Evolutionary conservation across 2,888 invertebrate species (phyloP).

Genomic region (Hemaris fuciformis): DNA sequence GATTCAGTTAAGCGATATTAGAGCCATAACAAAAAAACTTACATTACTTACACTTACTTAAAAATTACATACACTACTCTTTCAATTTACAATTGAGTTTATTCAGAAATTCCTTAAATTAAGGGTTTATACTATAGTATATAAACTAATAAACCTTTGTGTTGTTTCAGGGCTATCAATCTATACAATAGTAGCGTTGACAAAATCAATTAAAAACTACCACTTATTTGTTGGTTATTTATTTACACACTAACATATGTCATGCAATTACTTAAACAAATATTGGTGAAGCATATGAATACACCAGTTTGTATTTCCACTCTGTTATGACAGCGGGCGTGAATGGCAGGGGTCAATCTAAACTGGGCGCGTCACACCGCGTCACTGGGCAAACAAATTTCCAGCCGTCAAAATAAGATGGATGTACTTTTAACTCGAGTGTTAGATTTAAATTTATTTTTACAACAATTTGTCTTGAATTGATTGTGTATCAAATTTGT

Average conservation of each 20-base stretch:
- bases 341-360: slow-evolving; percentile 21
- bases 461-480: slow-evolving; percentile 16
- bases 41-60: no score
- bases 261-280: background rate
- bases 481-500: background rate
- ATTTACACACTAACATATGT: background rate
- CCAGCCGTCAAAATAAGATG: slow-evolving; percentile 54
- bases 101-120: no score
- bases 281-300: background rate
- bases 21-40: no score
- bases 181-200: no score
- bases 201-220: no score
- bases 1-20: no score
- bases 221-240: background rate
- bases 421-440: slow-evolving; percentile 52
- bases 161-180: no score
- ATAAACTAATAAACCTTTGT: no score
- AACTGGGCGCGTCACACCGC: slow-evolving; percentile 35
- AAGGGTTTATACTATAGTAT: no score
- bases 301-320: no score
- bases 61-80: no score
- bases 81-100: no score
- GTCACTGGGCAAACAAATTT: slow-evolving; percentile 61
- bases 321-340: background rate
- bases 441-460: slow-evolving; percentile 26